These are phyloP conservation scores for Glaucomys volans DNA, from an alignment of 2,113 vertebrate genomes.

Conservation along the genomic window DNA sequence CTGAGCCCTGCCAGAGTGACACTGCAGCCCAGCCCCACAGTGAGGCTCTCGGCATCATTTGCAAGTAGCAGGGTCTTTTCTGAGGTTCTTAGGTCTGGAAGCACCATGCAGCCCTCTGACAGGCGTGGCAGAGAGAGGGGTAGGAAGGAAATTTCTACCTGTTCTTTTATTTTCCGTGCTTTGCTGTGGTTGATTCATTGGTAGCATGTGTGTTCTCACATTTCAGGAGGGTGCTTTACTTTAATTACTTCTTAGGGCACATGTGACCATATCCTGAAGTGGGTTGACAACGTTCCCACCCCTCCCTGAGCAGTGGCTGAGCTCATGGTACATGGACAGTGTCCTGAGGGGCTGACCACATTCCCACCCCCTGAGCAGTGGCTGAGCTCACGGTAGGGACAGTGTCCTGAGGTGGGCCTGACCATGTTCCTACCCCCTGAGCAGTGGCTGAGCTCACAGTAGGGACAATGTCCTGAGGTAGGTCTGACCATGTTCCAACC, in stretches of 20 bases:
- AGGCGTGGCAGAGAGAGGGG: not conserved
- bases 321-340: too few relatives aligned
- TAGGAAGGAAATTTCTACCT: not conserved
- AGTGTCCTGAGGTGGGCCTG: too few relatives aligned
- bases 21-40: too few relatives aligned
- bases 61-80: not conserved
- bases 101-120: too few relatives aligned
- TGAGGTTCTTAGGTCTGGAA: not conserved
- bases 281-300: too few relatives aligned
- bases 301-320: too few relatives aligned
- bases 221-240: not conserved
- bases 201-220: not conserved
- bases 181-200: not conserved
- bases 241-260: not conserved
- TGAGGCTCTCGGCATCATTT: not conserved
- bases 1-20: not conserved
- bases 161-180: not conserved
- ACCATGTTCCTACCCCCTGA: too few relatives aligned
- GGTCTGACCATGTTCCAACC: not conserved
- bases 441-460: too few relatives aligned
- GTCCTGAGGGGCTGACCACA: too few relatives aligned
- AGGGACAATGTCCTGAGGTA: not conserved
- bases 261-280: too few relatives aligned
- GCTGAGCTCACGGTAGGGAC: too few relatives aligned
- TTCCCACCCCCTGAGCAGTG: too few relatives aligned